These are phyloP conservation scores for Loxodonta africana DNA, from an alignment of 2,113 vertebrate genomes.

Conservation along the genomic window DNA sequence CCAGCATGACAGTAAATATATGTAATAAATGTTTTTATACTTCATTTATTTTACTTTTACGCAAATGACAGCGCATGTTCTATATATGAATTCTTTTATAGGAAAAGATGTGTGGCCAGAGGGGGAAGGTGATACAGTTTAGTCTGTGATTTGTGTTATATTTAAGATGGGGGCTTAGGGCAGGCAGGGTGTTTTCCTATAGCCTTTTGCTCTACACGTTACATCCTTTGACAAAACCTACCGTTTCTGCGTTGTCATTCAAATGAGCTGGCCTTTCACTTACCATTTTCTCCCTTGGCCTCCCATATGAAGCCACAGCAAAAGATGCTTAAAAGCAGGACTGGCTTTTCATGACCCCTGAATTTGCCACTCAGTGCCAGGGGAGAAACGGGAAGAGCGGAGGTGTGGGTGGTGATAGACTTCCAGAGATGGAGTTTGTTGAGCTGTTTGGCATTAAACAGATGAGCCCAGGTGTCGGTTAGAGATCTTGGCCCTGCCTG, in stretches of 20 bases:
- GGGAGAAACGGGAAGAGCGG: background rate
- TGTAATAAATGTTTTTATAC: background rate
- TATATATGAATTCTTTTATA: background rate
- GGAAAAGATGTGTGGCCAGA: background rate
- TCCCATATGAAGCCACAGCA: background rate
- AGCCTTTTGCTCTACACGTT: background rate
- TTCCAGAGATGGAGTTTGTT: background rate
- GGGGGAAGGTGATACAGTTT: background rate
- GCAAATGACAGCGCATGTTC: background rate
- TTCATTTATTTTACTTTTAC: background rate
- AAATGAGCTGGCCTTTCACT: background rate
- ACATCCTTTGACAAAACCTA: background rate
- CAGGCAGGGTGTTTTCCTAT: background rate
- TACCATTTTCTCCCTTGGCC: background rate
- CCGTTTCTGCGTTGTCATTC: background rate
- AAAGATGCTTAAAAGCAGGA: accelerated
- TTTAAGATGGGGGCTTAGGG: background rate
- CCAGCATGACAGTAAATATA: background rate
- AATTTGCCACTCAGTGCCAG: background rate
- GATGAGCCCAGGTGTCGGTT: background rate
- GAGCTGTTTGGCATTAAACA: background rate
- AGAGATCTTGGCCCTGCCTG: conserved; percentile 37
- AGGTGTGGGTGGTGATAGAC: background rate
- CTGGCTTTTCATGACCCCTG: background rate
- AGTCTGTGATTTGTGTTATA: background rate